A percentile compares a stretch with the other conserved stretches of the same genome.
These are phyloP conservation scores for Megaceryle maxima DNA, from an alignment of 2,113 vertebrate species.

Conservation along the genomic window DNA sequence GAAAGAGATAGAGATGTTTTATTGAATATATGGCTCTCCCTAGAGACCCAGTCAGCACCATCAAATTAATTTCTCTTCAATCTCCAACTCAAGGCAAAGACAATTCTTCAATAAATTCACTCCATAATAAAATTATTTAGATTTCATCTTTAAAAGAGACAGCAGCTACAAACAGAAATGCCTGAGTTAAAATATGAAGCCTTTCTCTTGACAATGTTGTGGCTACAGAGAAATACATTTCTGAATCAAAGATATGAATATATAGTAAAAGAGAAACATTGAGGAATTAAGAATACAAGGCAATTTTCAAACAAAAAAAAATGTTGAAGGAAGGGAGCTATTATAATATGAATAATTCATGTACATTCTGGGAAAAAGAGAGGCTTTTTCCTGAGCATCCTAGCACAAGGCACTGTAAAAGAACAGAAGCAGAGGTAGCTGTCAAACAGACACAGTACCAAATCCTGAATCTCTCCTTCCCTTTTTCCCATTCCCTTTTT, in stretches of 20 bases:
- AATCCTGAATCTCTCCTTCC: neutral
- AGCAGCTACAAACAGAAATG: neutral
- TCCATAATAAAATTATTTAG: slow-evolving; percentile 15
- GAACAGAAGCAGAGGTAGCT: neutral
- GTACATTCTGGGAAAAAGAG: neutral
- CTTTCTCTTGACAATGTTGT: neutral
- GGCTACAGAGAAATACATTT: neutral
- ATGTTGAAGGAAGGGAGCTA: neutral
- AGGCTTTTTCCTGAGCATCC: neutral
- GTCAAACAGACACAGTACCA: neutral
- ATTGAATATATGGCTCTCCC: neutral
- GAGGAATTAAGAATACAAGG: neutral
- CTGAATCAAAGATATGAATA: neutral
- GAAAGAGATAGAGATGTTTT: slow-evolving; percentile 23
- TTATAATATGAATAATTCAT: slow-evolving; percentile 24
- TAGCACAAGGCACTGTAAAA: neutral
- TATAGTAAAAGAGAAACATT: neutral
- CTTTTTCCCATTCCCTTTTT: neutral
- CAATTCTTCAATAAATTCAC: slow-evolving; percentile 37
- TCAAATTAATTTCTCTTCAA: slow-evolving; percentile 49
- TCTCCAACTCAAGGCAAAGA: neutral
- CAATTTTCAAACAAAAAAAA: neutral
- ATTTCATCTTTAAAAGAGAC: slow-evolving; percentile 23
- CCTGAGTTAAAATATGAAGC: neutral
- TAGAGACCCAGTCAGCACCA: neutral